These are phyloP conservation scores for Ametastegia equiseti DNA, from an alignment of 2,888 invertebrate genomes.

Conservation along the genomic window DNA sequence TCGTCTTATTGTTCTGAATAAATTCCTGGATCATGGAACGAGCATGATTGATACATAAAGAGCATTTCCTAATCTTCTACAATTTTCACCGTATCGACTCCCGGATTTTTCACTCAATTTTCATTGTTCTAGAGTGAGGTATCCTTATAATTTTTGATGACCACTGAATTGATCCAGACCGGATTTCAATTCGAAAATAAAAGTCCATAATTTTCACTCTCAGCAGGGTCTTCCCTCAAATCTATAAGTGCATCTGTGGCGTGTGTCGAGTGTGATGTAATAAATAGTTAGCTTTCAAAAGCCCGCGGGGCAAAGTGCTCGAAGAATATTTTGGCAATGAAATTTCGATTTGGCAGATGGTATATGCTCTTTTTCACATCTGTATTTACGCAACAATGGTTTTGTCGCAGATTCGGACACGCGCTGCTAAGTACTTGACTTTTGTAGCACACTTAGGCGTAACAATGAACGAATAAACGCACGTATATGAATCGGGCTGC, in stretches of 20 bases:
- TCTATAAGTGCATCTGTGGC: neutral
- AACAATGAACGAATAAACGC: slow-evolving; percentile 23
- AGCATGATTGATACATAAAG: too few relatives aligned
- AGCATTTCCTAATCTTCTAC: too few relatives aligned
- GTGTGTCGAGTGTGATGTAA: neutral
- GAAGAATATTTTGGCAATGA: slow-evolving; percentile 14
- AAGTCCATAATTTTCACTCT: too few relatives aligned
- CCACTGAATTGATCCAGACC: too few relatives aligned
- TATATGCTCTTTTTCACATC: slow-evolving; percentile 68
- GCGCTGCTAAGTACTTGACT: slow-evolving; percentile 64
- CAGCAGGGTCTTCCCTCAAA: too few relatives aligned
- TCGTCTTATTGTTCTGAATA: too few relatives aligned
- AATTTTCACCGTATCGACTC: too few relatives aligned
- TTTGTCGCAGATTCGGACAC: slow-evolving; percentile 58
- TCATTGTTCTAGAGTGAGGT: too few relatives aligned
- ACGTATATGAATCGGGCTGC: neutral
- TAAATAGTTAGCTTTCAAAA: neutral
- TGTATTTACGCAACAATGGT: slow-evolving; percentile 74
- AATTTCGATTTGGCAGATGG: slow-evolving; percentile 43
- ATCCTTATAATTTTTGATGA: too few relatives aligned
- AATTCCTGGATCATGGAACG: too few relatives aligned
- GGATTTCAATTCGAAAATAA: too few relatives aligned
- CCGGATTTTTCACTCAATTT: too few relatives aligned
- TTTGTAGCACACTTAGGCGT: slow-evolving; percentile 57
- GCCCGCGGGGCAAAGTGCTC: neutral